phyloP scores from a whole-genome alignment of 2,888 invertebrate genomes.

The Protonemura montana region DNA sequence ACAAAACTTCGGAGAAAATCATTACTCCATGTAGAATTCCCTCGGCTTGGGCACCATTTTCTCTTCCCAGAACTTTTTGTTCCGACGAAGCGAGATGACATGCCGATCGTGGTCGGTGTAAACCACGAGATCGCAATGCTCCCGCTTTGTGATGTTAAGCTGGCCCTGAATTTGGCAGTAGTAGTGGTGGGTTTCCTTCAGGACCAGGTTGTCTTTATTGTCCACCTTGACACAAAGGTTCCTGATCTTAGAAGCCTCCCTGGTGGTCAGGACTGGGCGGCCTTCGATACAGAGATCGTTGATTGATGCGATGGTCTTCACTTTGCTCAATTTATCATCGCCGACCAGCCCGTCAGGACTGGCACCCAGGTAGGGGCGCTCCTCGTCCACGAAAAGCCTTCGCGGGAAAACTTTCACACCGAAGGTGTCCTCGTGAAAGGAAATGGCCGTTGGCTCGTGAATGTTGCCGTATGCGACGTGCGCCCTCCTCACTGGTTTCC shows the following conservation, averaged over 20 bases:
- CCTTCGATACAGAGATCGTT: too few relatives aligned
- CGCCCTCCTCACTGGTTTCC: background rate
- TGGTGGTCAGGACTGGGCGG: too few relatives aligned
- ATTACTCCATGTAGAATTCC: too few relatives aligned
- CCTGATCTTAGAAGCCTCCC: background rate
- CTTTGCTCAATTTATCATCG: background rate
- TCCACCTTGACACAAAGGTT: too few relatives aligned
- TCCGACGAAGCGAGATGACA: background rate
- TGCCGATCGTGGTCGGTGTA: slow-evolving; percentile 8
- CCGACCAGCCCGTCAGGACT: slow-evolving; percentile 32
- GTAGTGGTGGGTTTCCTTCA: too few relatives aligned
- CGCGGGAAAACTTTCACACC: background rate
- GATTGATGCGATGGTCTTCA: slow-evolving; percentile 9
- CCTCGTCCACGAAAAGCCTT: slow-evolving; percentile 13
- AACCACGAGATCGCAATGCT: slow-evolving; percentile 8
- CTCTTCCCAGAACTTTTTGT: background rate
- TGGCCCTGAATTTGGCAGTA: slow-evolving; percentile 26
- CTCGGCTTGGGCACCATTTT: background rate
- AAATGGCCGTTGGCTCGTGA: background rate
- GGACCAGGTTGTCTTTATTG: too few relatives aligned
- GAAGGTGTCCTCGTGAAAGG: background rate
- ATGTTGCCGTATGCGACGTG: slow-evolving; percentile 2
- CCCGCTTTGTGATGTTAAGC: background rate
- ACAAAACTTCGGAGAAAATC: too few relatives aligned
- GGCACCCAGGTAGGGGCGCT: slow-evolving; percentile 22